phyloP scores from a whole-genome alignment of 2,888 invertebrate genomes.

The Hirtodrosophila duncani region DNA sequence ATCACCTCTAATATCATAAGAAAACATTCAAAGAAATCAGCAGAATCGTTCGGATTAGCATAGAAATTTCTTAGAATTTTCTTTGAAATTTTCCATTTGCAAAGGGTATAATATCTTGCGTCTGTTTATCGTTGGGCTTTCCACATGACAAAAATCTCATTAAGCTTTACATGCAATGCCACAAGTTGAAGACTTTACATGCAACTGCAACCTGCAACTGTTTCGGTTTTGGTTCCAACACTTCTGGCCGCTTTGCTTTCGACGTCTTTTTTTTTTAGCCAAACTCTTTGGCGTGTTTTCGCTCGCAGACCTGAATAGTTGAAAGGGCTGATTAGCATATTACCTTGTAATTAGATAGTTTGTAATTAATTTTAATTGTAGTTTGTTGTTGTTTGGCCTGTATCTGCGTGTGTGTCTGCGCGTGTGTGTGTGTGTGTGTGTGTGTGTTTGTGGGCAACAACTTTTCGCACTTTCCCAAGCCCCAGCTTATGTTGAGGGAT shows the following conservation, averaged over 20 bases:
- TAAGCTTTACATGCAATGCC: conserved; percentile 41
- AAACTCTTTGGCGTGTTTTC: too few relatives aligned
- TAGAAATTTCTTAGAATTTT: neutral
- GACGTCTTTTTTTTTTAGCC: too few relatives aligned
- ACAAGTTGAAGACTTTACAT: conserved; percentile 32
- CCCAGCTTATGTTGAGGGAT: too few relatives aligned
- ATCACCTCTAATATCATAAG: too few relatives aligned
- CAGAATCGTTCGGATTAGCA: too few relatives aligned
- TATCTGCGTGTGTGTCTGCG: conserved; percentile 3
- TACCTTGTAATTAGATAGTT: conserved; percentile 69
- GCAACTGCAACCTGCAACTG: too few relatives aligned
- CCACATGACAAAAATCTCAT: conserved; percentile 39
- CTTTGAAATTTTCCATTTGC: neutral
- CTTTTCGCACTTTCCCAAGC: conserved; percentile 22
- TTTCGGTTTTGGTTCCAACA: too few relatives aligned
- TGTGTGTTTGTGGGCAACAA: conserved; percentile 1
- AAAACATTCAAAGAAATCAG: too few relatives aligned
- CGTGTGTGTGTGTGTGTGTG: neutral
- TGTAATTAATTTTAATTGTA: conserved; percentile 73
- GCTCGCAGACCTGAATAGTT: too few relatives aligned
- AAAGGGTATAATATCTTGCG: neutral
- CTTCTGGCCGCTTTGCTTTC: too few relatives aligned
- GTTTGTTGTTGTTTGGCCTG: too few relatives aligned
- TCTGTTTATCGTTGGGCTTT: conserved; percentile 16
- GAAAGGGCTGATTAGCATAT: conserved; percentile 73